These are phyloP conservation scores for Lycocerus yunnanus DNA, from an alignment of 2,888 invertebrate species.

Conservation along the genomic window DNA sequence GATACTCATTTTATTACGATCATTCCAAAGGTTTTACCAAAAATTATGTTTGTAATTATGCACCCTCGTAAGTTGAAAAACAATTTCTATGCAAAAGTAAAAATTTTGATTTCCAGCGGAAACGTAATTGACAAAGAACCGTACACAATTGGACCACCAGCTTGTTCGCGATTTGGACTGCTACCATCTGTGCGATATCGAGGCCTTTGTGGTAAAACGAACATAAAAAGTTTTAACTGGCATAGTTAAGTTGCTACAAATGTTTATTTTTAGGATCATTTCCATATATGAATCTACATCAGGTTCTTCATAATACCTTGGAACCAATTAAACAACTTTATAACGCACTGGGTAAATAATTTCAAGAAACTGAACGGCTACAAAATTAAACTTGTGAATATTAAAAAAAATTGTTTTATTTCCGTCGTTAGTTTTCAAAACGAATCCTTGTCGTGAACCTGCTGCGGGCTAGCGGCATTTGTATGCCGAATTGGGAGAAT, in stretches of 20 bases:
- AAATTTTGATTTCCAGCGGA: conserved; percentile 59
- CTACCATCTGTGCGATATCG: conserved; percentile 72
- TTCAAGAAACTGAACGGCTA: too few relatives aligned
- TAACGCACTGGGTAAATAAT: too few relatives aligned
- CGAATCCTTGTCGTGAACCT: too few relatives aligned
- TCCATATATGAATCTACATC: too few relatives aligned
- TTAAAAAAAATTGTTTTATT: too few relatives aligned
- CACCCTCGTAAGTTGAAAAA: conserved; percentile 64
- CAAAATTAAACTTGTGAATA: too few relatives aligned
- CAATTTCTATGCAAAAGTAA: not conserved
- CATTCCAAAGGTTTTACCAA: conserved; percentile 74
- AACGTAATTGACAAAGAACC: conserved; percentile 76
- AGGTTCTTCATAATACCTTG: too few relatives aligned
- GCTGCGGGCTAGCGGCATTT: too few relatives aligned
- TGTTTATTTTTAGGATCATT: too few relatives aligned
- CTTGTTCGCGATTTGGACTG: conserved; percentile 72
- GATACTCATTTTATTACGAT: conserved; percentile 82
- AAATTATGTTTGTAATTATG: conserved; percentile 85
- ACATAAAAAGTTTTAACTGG: not conserved
- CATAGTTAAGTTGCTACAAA: not conserved
- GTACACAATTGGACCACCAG: conserved; percentile 75
- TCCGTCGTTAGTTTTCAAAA: too few relatives aligned
- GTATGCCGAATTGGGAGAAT: too few relatives aligned
- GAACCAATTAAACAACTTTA: too few relatives aligned
- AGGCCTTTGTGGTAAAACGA: conserved; percentile 74